Percentiles rank a stretch among this genome's conserved stretches.
Conservation (phyloP, 2,888 invertebrate genomes). For the Ferdinandea cuprea region DNA sequence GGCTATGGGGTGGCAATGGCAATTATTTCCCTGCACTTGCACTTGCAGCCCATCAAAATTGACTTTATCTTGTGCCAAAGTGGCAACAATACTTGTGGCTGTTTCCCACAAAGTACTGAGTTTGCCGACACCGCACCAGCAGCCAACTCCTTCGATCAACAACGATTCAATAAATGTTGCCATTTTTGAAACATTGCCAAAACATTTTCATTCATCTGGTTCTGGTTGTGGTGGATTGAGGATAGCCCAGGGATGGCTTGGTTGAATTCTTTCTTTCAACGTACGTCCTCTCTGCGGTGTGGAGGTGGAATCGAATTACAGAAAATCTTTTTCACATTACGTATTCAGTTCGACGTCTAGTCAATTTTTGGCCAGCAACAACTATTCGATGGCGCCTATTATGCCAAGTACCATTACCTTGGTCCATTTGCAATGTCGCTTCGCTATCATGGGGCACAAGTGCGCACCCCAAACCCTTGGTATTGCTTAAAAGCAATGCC, state of each 20-base stretch:
- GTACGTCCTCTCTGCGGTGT: conserved; percentile 2
- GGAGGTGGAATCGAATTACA: conserved; percentile 64
- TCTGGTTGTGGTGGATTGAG: neutral
- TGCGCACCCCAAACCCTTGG: conserved; percentile 7
- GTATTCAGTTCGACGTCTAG: conserved; percentile 67
- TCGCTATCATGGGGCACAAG: conserved; percentile 17
- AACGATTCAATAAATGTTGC: conserved; percentile 65
- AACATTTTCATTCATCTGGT: conserved; percentile 39
- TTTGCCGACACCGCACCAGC: conserved; percentile 56
- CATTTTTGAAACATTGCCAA: conserved; percentile 71
- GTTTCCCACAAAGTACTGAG: conserved; percentile 20
- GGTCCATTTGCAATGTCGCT: conserved; percentile 62
- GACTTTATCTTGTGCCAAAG: conserved; percentile 63
- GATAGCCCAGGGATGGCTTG: neutral
- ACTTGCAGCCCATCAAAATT: conserved; percentile 64
- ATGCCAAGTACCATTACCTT: conserved; percentile 61
- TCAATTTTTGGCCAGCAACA: conserved; percentile 65
- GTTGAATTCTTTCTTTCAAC: conserved; percentile 30
- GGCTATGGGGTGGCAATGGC: neutral
- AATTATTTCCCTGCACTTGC: conserved; percentile 31
- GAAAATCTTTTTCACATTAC: conserved; percentile 65
- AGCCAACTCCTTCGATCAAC: conserved; percentile 67
- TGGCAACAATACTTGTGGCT: conserved; percentile 42
- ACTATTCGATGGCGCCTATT: conserved; percentile 69
- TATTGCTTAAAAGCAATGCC: conserved; percentile 66